Percentiles rank a stretch among this genome's conserved stretches.
These are phyloP conservation scores for Zeugodacus cucurbitae DNA, from an alignment of 1,140 invertebrate genomes.

Conservation along the genomic window DNA sequence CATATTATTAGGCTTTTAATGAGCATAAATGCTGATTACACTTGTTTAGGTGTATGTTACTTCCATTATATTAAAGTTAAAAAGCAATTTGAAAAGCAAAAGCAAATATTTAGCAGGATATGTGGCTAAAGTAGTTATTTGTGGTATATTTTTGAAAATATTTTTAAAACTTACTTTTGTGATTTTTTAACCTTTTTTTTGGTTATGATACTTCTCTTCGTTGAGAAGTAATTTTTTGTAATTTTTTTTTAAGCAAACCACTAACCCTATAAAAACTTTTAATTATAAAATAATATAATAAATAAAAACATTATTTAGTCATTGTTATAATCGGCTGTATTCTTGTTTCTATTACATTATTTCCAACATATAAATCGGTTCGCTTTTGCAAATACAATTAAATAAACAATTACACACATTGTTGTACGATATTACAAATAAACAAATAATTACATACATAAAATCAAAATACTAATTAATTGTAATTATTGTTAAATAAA, in stretches of 20 bases:
- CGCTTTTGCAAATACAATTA: conserved; percentile 24
- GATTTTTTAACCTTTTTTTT: no score
- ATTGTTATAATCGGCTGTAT: background rate
- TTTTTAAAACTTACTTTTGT: no score
- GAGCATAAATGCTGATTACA: background rate
- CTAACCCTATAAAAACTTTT: background rate
- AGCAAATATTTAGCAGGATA: background rate
- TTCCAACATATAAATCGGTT: background rate
- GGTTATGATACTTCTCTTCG: no score
- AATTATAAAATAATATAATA: background rate
- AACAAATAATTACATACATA: conserved; percentile 30
- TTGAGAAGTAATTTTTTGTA: no score
- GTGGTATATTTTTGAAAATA: no score
- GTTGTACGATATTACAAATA: background rate
- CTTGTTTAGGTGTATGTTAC: background rate
- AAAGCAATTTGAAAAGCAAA: background rate
- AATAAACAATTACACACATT: conserved; percentile 24
- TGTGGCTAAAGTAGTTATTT: no score
- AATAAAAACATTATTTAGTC: background rate
- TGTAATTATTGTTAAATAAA: conserved; percentile 17
- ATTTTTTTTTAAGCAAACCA: no score
- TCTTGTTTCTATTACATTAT: background rate
- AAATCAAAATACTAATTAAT: conserved; percentile 41
- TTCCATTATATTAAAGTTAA: background rate
- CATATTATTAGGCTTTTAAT: background rate